Evolutionary conservation across 2,797 vertebrate genomes (phyloP).

Genomic region (Neosilurus mollespiculum): DNA sequence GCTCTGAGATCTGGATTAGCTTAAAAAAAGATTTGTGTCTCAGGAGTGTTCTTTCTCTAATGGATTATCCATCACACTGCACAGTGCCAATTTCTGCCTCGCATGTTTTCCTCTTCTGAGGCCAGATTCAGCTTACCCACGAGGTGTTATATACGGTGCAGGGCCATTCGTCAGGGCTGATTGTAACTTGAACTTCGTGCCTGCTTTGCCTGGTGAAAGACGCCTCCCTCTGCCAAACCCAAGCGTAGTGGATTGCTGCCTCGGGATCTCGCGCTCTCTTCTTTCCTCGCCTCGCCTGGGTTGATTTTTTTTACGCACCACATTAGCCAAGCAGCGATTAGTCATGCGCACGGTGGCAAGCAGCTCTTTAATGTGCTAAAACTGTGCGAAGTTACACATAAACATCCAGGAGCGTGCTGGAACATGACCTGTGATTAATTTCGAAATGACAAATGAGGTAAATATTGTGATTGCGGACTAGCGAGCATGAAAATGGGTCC

Average conservation of each 20-base stretch:
- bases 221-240: not conserved
- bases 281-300: not conserved
- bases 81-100: not conserved
- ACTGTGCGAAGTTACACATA: conserved; percentile 1
- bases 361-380: not conserved
- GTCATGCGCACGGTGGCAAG: conserved; percentile 25
- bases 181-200: not conserved
- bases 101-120: not conserved
- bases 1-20: not conserved
- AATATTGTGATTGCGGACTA: conserved; percentile 41
- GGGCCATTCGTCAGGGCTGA: not conserved
- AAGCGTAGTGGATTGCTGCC: not conserved
- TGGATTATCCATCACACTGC: not conserved
- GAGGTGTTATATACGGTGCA: not conserved
- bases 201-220: not conserved
- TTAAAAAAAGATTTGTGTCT: not conserved
- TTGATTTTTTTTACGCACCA: conserved; percentile 1
- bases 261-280: not conserved
- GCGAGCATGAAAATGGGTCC: conserved; percentile 7
- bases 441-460: conserved; percentile 31
- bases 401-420: conserved; percentile 8
- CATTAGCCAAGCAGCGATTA: conserved; percentile 17
- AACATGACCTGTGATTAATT: conserved; percentile 30
- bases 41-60: not conserved
- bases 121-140: not conserved